Conservation (phyloP, 1,140 invertebrate species). For the Listronotus bonariensis region DNA sequence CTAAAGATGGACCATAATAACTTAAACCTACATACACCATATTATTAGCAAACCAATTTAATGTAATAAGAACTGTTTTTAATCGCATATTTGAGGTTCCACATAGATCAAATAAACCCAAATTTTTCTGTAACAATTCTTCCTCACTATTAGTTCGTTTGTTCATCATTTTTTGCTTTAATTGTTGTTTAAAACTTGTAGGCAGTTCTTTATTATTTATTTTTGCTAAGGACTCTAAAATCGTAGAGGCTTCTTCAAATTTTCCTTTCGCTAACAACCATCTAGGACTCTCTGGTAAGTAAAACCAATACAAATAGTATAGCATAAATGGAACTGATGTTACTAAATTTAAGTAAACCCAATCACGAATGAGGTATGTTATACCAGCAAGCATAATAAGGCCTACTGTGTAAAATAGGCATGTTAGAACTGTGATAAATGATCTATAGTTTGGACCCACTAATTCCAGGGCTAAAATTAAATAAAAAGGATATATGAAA, state of each 20-base stretch:
- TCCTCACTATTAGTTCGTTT: conserved; percentile 68
- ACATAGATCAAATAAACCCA: conserved; percentile 74
- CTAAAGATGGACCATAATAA: conserved; percentile 84
- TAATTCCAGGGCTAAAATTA: conserved; percentile 78
- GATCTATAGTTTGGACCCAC: conserved; percentile 89
- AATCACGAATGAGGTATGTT: conserved; percentile 81
- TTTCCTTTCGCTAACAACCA: conserved; percentile 82
- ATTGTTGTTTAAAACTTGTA: conserved; percentile 69
- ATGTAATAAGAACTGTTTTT: conserved; percentile 68
- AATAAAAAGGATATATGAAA: no score
- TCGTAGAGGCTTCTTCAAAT: conserved; percentile 76
- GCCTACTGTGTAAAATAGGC: conserved; percentile 85
- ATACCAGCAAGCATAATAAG: conserved; percentile 79
- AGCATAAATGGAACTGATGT: conserved; percentile 83
- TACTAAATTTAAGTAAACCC: conserved; percentile 75
- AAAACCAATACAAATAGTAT: conserved; percentile 84
- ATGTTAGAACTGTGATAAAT: conserved; percentile 88
- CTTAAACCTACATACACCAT: conserved; percentile 86
- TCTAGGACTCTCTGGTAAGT: conserved; percentile 83
- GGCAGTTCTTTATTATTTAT: conserved; percentile 79
- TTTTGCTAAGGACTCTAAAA: conserved; percentile 75
- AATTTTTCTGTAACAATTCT: conserved; percentile 62
- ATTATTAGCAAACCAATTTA: conserved; percentile 73
- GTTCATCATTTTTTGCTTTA: conserved; percentile 73
- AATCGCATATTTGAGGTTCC: conserved; percentile 85